These are phyloP conservation scores for Tauraco hartlaubi DNA, from an alignment of 2,797 vertebrate species.

Conservation along the genomic window DNA sequence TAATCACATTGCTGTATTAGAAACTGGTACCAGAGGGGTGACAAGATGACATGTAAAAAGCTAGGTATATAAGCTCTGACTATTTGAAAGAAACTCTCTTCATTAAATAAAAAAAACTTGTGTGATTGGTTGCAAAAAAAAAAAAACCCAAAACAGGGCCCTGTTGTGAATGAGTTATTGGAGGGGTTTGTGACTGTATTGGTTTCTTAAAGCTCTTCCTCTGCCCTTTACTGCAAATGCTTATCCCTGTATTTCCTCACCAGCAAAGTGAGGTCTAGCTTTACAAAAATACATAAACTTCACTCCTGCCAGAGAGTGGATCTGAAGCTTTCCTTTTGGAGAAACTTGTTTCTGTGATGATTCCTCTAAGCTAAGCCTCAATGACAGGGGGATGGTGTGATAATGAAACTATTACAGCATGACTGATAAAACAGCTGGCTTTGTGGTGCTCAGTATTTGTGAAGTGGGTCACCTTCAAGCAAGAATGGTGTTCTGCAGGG, in stretches of 20 bases:
- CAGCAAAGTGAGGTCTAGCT: not conserved
- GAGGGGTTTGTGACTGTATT: not conserved
- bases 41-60: not conserved
- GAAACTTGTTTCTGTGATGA: not conserved
- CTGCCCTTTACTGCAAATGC: not conserved
- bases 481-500: not conserved
- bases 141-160: too few species aligned
- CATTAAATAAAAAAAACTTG: not conserved
- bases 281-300: not conserved
- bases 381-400: fast-evolving
- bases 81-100: not conserved
- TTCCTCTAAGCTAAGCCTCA: not conserved
- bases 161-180: not conserved
- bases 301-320: not conserved
- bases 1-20: not conserved
- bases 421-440: not conserved
- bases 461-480: not conserved
- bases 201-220: not conserved
- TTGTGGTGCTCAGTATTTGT: fast-evolving
- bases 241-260: not conserved
- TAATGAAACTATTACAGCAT: not conserved
- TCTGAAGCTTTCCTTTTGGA: not conserved
- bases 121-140: not conserved
- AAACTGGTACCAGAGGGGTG: not conserved
- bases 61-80: not conserved